These are phyloP conservation scores for Epirrhoe tristata DNA, from an alignment of 2,888 invertebrate species.

Conservation along the genomic window DNA sequence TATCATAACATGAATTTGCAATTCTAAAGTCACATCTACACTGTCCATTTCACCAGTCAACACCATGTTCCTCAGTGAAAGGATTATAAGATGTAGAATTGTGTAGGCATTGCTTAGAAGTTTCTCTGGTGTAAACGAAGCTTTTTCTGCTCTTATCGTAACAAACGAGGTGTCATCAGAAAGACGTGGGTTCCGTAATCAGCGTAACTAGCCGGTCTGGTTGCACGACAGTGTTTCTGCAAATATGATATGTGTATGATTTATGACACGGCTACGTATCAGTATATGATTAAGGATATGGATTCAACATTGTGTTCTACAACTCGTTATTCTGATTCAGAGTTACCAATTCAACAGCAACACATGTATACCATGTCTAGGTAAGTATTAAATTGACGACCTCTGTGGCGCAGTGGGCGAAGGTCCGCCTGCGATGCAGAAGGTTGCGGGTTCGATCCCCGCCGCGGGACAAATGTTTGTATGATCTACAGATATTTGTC, in stretches of 20 bases:
- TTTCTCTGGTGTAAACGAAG: conserved; percentile 18
- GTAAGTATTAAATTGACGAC: too few species aligned
- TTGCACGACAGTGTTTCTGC: conserved; percentile 43
- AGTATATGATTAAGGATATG: conserved; percentile 29
- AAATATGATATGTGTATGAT: conserved; percentile 46
- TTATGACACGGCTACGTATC: conserved; percentile 39
- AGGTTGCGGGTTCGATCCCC: too few species aligned
- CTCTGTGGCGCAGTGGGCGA: too few species aligned
- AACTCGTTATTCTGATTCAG: conserved; percentile 1
- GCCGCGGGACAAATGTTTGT: too few species aligned
- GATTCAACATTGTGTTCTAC: conserved; percentile 23
- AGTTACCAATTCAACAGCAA: too few species aligned
- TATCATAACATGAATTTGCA: conserved; percentile 41
- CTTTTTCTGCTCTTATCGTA: conserved; percentile 39
- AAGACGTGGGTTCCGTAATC: conserved; percentile 49
- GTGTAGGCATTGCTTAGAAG: conserved; percentile 4
- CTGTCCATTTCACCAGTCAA: conserved; percentile 21
- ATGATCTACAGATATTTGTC: too few species aligned
- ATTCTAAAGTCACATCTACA: conserved; percentile 31
- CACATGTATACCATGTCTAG: too few species aligned
- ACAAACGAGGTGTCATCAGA: conserved; percentile 50
- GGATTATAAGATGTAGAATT: conserved; percentile 5
- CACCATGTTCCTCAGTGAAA: conserved; percentile 13
- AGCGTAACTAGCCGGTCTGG: conserved; percentile 42
- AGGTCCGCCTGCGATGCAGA: too few species aligned